phyloP scores from a whole-genome alignment of 1,140 invertebrate genomes.

The Polypedilum vanderplanki region DNA sequence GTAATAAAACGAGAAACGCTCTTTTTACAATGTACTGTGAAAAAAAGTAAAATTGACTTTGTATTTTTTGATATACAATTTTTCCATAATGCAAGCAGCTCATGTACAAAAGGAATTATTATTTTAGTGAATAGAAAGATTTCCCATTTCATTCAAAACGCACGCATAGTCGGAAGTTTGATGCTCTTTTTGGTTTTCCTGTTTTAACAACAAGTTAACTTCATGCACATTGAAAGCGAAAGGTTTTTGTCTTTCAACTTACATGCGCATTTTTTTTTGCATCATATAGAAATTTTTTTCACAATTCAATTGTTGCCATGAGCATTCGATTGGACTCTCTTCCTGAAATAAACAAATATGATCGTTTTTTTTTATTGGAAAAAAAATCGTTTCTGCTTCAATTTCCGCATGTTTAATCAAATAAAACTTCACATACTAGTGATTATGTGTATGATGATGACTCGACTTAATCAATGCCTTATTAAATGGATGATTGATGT shows the following conservation, averaged over 20 bases:
- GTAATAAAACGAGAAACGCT: neutral
- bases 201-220: neutral
- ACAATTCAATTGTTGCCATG: slow-evolving; percentile 16
- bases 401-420: slow-evolving; percentile 18
- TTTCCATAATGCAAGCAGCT: neutral
- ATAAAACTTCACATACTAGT: neutral
- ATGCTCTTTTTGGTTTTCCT: slow-evolving; percentile 24
- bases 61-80: neutral
- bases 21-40: neutral
- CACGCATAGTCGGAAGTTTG: slow-evolving; percentile 26
- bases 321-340: neutral
- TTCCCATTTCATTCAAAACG: slow-evolving; percentile 22
- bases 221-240: neutral
- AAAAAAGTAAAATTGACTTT: slow-evolving; percentile 23
- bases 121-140: neutral
- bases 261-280: neutral
- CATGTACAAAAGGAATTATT: neutral
- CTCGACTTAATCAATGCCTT: too few species aligned
- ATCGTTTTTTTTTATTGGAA: neutral
- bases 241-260: neutral
- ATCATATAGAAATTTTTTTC: neutral
- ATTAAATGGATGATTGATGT: too few species aligned
- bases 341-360: neutral
- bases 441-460: too few species aligned
- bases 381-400: neutral